Conservation (phyloP, 1,140 invertebrate genomes). For the Drosophila bocqueti region DNA sequence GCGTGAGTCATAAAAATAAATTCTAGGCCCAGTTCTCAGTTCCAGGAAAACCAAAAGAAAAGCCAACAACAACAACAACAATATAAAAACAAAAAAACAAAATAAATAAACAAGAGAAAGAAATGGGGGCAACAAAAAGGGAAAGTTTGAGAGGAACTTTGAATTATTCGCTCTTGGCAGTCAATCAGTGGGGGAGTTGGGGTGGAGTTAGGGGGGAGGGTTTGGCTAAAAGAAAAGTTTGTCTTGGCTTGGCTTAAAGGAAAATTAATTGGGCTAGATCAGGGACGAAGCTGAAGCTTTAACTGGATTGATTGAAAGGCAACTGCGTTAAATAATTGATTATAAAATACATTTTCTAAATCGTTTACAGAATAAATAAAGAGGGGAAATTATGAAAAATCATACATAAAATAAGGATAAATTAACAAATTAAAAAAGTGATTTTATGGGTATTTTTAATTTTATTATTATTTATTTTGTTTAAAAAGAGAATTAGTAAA, state of each 20-base stretch:
- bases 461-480: neutral
- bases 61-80: slow-evolving; percentile 5
- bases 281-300: slow-evolving; percentile 11
- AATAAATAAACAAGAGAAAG: slow-evolving; percentile 25
- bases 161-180: slow-evolving; percentile 80
- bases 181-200: slow-evolving; percentile 50
- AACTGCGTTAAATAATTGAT: slow-evolving; percentile 1
- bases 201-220: neutral
- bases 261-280: slow-evolving; percentile 26
- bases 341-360: neutral
- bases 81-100: slow-evolving; percentile 10
- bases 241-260: slow-evolving; percentile 8
- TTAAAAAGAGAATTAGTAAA: neutral
- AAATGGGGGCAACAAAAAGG: slow-evolving; percentile 26
- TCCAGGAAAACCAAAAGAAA: slow-evolving; percentile 14
- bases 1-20: slow-evolving; percentile 83
- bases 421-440: neutral
- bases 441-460: neutral
- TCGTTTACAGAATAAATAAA: neutral
- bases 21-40: slow-evolving; percentile 25
- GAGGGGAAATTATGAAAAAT: neutral
- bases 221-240: slow-evolving; percentile 17
- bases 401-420: no score
- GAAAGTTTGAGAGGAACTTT: slow-evolving; percentile 58
- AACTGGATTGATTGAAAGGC: slow-evolving; percentile 2